Evolutionary conservation across 1,140 invertebrate genomes (phyloP), one percentile per base, ranked within the genome.

Genomic region (Drosophila chauvacae): DNA sequence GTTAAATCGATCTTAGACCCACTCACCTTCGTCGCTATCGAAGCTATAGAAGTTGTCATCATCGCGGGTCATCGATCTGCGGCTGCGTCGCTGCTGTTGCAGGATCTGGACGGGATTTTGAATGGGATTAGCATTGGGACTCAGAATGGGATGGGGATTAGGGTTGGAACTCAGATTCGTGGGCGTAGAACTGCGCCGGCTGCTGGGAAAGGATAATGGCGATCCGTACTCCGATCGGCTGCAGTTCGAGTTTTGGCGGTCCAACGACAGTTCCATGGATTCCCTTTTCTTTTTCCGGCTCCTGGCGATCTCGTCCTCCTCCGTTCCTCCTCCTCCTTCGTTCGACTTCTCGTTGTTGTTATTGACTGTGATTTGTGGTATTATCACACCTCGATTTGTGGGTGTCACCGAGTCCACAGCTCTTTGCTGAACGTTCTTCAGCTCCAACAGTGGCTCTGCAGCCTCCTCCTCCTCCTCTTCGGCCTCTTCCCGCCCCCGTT

Each of bases 1-100:
- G 3, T 0, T 33, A 7, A 18, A 20, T 33, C 48, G 14, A 53
- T 61, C 11, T 14, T 4, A 23, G 7, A 3, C 3, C 1, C 11
- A 11, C 77, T 60, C n/a, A 92, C 91, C 91, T 85, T 92, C 91
- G 79, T 92, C 91, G 70, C 91, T 92, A 58, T 92, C 91, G 60
- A 92, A 92, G 53, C 85, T 91, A 68, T 91, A 92, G 23, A 92
- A 92, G 16, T 91, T 87, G 18, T 92, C 91, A 78, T 92, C 88
- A 28, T 92, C 91, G 44, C 88, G 75, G 53, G 80, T 77, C 82
- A 92, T 84, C 39, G 88, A 91, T 41, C 91, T 82, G 44, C 91
- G 86, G 63, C 60, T 81, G 33, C 63, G 64, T 56, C 57, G 41
- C 44, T 80, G 71, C 20, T 55, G 81, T n/a, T 58, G 73, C 35